These are phyloP conservation scores for Xerus inauris DNA, from an alignment of 2,113 vertebrate species.

Conservation along the genomic window DNA sequence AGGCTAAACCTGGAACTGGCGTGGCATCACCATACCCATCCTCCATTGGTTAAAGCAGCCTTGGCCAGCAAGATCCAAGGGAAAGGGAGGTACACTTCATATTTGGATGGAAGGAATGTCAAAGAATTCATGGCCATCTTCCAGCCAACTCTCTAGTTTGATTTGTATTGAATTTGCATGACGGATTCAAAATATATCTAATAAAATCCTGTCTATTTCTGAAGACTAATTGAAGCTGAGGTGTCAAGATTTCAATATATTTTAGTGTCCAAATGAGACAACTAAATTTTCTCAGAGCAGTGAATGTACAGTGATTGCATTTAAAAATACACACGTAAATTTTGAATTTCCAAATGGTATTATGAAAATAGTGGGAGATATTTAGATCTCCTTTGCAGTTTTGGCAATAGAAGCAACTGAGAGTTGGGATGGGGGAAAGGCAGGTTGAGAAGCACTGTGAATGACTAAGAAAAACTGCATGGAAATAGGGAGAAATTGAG, in stretches of 20 bases:
- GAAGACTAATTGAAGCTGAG: conserved; percentile 12
- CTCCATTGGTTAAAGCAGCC: background rate
- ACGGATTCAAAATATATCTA: background rate
- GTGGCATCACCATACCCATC: background rate
- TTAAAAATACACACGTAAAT: conserved; percentile 21
- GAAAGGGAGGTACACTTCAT: background rate
- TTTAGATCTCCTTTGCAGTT: background rate
- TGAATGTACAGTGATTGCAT: background rate
- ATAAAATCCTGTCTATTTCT: background rate
- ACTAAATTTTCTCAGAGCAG: background rate
- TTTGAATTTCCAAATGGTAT: background rate
- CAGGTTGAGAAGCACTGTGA: background rate
- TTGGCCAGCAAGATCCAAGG: background rate
- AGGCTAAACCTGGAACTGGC: background rate
- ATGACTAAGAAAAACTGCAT: background rate
- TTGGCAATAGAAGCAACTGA: background rate
- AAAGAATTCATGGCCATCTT: conserved; percentile 1
- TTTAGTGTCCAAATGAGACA: conserved; percentile 29
- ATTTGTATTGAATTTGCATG: background rate
- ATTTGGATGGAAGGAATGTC: background rate
- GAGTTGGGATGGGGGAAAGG: background rate
- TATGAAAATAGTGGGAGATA: background rate
- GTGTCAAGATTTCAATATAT: background rate
- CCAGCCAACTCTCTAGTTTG: background rate
- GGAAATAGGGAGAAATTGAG: background rate